Conservation (phyloP, 2,797 vertebrate genomes). For the Alfaro cultratus region DNA sequence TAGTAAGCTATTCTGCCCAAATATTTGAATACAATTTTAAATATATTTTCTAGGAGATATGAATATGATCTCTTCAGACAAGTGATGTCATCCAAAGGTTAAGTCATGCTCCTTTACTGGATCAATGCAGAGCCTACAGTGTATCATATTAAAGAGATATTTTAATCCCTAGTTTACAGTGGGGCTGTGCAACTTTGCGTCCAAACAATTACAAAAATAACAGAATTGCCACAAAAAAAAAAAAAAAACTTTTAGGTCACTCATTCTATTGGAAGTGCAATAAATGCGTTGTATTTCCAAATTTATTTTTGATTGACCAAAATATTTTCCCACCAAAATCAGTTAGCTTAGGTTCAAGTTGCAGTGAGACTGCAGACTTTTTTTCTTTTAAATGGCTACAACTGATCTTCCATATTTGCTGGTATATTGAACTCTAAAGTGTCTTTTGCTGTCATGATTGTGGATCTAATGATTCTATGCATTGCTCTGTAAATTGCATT, state of each 20-base stretch:
- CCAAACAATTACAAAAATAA: background rate
- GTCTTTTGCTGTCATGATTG: background rate
- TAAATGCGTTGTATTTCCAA: background rate
- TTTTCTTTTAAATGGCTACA: background rate
- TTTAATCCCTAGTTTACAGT: background rate
- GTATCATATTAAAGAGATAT: background rate
- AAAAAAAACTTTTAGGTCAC: background rate
- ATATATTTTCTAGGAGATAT: constrained; percentile 1
- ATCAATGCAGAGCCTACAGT: constrained; percentile 3
- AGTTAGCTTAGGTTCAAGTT: background rate
- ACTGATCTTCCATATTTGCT: background rate
- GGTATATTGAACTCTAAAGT: background rate
- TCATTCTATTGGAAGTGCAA: background rate
- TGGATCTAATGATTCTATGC: background rate
- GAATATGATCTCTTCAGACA: constrained; percentile 37
- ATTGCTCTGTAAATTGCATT: background rate
- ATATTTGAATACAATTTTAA: constrained; percentile 11
- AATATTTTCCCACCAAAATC: background rate
- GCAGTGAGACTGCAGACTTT: background rate
- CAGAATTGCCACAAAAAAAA: background rate
- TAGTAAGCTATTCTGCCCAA: constrained; percentile 11
- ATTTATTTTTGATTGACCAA: background rate
- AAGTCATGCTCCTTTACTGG: constrained; percentile 5
- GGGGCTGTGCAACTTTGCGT: background rate
- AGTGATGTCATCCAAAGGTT: constrained; percentile 27